Conservation (phyloP, 2,888 invertebrate species). For the Serripes groenlandicus region DNA sequence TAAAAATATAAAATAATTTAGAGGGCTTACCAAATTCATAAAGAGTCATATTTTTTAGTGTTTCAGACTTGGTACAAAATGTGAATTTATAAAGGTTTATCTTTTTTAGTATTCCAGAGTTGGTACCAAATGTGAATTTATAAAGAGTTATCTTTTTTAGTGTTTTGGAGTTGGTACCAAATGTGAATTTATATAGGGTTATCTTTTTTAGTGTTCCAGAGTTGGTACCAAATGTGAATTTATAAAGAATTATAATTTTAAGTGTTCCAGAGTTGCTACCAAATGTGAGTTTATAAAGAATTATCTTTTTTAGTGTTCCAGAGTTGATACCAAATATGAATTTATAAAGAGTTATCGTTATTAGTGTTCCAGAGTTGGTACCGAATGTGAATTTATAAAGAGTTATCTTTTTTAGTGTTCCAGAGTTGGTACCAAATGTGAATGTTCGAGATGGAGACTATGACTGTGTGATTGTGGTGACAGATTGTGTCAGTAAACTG, state of each 20-base stretch:
- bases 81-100: too few species aligned
- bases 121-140: too few species aligned
- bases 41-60: too few species aligned
- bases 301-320: background rate
- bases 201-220: background rate
- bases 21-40: too few species aligned
- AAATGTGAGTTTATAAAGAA: background rate
- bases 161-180: background rate
- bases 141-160: too few species aligned
- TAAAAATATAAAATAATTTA: too few species aligned
- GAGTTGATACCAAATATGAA: too few species aligned
- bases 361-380: background rate
- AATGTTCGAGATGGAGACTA: conserved; percentile 81
- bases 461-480: conserved; percentile 86
- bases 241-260: too few species aligned
- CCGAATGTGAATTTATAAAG: background rate
- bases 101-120: too few species aligned
- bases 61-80: too few species aligned
- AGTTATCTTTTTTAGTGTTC: conserved; percentile 62
- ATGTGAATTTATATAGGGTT: background rate
- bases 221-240: too few species aligned
- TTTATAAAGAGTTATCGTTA: too few species aligned
- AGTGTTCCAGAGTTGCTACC: background rate
- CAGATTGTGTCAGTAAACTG: conserved; percentile 80
- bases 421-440: conserved; percentile 70